Conservation (phyloP, 2,888 invertebrate species). For the Osmoderma eremita region DNA sequence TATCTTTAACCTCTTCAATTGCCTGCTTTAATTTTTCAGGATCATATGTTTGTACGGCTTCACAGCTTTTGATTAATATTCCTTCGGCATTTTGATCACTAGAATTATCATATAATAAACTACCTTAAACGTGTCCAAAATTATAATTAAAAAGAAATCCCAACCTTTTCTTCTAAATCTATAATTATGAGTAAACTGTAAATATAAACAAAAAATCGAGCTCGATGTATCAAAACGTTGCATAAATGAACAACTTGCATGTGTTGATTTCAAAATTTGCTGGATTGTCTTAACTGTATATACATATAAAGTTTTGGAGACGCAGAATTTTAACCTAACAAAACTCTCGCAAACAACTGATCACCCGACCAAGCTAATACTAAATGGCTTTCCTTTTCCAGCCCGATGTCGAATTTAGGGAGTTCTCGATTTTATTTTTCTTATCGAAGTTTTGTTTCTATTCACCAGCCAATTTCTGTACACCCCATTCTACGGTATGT, state of each 20-base stretch:
- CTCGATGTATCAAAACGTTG: not conserved
- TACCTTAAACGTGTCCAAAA: no score
- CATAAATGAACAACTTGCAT: not conserved
- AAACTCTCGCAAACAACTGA: not conserved
- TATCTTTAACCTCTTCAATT: slow-evolving; percentile 2
- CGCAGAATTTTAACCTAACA: not conserved
- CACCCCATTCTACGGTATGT: not conserved
- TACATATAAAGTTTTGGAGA: not conserved
- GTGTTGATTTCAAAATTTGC: not conserved
- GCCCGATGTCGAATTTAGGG: not conserved
- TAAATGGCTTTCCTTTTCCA: not conserved
- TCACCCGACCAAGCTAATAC: not conserved
- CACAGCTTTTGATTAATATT: not conserved
- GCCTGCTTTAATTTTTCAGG: not conserved
- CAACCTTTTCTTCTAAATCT: no score
- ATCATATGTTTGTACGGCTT: not conserved
- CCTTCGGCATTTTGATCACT: not conserved
- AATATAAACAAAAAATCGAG: no score
- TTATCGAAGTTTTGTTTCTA: not conserved
- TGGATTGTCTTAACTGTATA: not conserved
- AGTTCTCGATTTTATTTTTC: not conserved
- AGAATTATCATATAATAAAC: no score
- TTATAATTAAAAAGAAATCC: no score
- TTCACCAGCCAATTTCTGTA: not conserved
- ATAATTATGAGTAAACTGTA: no score